Base-by-base conservation (phyloP, 2,888 invertebrate genomes). In the Lamellibrachia columna region DNA sequence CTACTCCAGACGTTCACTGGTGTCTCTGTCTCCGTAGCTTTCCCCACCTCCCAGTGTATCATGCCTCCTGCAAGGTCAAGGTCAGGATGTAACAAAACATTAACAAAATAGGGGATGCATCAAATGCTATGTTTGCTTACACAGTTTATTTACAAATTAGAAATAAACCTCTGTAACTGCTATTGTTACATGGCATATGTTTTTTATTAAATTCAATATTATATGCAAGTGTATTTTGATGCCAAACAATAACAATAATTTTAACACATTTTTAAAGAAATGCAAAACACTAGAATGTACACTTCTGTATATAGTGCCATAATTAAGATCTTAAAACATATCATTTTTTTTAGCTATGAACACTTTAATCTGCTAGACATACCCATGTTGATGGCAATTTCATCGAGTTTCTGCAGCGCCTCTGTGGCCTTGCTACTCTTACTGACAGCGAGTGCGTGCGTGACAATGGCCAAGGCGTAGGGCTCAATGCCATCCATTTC, bases 381-480 rank as follows among this genome's bases (percentile, higher is more conserved):
- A 95, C 96, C 95, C 94, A 95, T 94, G 8, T 94, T 93, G 53
- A 95, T 93, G 22, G 95, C 95, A 28, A 95, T 92, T 7, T 93
- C 92, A 52, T 95, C 93, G 1, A 96, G 94, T 91, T 93, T 94
- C 4, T 92, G 52, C 60, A 95, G 94, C 7, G 95, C 94, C 2
- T 93, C 53, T n/a, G 93, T 93, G 0, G 95, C 95, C n/a, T 93
- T 22, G 8, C 94, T 75, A 92, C 95, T 96, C 8, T 94, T 93
- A n/a, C 95, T 95, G 91, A 96, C 93, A 52, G 94, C 94, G n/a
- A 96, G 94, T 60, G 96, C 96, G 93, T 96, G 96, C 55, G 95
- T 94, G n/a, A 95, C 94, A 90, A 96, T 95, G 28, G 96, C 94
- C 92, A 96, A 93, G 7, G 94, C 94, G 93, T 96, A 96, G 90